Evolutionary conservation across 2,113 vertebrate species (phyloP).

Genomic region (Odobenus rosmarus): DNA sequence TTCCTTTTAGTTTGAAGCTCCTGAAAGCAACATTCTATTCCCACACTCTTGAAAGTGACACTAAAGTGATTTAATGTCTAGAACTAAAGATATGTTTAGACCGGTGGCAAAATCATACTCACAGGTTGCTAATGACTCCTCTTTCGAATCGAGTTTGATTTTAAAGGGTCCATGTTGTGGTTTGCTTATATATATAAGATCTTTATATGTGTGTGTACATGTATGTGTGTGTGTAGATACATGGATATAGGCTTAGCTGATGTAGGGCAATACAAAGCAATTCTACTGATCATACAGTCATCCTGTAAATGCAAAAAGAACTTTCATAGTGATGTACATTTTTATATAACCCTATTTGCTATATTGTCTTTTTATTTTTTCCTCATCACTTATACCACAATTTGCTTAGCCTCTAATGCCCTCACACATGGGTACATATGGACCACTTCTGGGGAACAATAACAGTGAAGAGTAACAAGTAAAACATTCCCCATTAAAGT

Average conservation of each 20-base stretch:
- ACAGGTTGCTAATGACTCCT: background rate
- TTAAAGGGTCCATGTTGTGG: background rate
- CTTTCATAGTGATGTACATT: background rate
- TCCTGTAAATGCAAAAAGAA: background rate
- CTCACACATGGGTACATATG: background rate
- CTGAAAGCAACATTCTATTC: constrained; percentile 9
- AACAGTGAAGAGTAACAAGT: background rate
- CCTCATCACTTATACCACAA: background rate
- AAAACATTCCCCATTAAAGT: background rate
- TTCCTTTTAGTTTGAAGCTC: background rate
- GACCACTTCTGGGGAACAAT: background rate
- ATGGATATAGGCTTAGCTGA: background rate
- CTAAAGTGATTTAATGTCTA: background rate
- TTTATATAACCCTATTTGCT: background rate
- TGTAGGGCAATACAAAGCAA: background rate
- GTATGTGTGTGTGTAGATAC: background rate
- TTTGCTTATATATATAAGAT: background rate
- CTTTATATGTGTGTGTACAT: background rate
- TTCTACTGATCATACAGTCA: background rate
- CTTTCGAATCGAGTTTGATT: background rate
- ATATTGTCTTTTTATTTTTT: background rate
- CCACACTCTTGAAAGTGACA: background rate
- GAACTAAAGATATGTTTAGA: background rate
- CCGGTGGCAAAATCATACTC: background rate
- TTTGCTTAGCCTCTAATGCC: background rate